Percentiles rank a stretch among this genome's conserved stretches.
Conservation (phyloP, 2,888 invertebrate genomes). For the Andrena chrysosceles region DNA sequence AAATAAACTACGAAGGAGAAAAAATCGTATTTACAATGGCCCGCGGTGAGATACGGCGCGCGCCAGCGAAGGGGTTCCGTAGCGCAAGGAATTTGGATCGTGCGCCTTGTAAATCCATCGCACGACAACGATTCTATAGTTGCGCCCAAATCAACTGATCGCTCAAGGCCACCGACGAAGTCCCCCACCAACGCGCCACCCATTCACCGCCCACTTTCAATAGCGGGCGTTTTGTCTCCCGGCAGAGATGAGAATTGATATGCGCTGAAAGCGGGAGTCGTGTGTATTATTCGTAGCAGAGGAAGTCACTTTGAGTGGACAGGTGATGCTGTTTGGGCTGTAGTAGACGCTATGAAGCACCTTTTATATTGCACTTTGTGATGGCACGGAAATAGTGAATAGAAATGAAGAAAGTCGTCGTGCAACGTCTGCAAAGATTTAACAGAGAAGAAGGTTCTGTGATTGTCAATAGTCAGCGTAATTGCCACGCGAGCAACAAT, state of each 20-base stretch:
- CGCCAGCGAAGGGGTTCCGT: not conserved
- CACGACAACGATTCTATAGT: not conserved
- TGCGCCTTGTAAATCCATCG: not conserved
- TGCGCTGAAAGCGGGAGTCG: too few relatives aligned
- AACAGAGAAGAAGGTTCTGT: not conserved
- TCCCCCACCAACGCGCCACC: not conserved
- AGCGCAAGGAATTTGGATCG: conserved; percentile 10
- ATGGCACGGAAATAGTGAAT: too few relatives aligned
- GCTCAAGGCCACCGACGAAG: not conserved
- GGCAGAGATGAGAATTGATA: too few relatives aligned
- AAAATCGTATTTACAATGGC: conserved; percentile 36
- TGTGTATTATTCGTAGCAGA: too few relatives aligned
- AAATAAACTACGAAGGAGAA: conserved; percentile 38
- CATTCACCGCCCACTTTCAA: not conserved
- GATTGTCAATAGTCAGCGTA: conserved; percentile 25
- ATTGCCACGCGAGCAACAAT: conserved; percentile 26
- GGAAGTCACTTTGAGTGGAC: too few relatives aligned
- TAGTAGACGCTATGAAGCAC: too few relatives aligned
- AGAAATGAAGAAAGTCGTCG: not conserved
- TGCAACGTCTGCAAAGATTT: not conserved
- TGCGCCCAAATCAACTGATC: not conserved
- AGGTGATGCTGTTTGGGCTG: too few relatives aligned
- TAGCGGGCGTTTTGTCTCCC: too few relatives aligned
- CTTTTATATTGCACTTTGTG: too few relatives aligned
- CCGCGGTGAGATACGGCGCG: conserved; percentile 12